Evolutionary conservation across 2,797 vertebrate species (phyloP).

Genomic region (Acipenser ruthenus): DNA sequence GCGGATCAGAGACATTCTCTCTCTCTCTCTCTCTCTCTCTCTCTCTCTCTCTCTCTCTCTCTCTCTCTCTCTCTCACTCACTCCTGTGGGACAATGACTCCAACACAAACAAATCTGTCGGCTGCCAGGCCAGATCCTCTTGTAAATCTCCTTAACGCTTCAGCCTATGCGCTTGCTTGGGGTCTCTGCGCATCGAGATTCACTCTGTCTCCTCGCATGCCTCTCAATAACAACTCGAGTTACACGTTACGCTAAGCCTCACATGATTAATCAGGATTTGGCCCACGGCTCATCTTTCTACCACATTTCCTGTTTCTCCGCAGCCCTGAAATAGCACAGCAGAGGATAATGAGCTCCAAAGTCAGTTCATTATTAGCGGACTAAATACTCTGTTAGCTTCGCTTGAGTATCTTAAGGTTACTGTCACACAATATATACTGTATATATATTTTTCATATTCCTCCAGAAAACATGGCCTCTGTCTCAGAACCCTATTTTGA

Average conservation of each 20-base stretch:
- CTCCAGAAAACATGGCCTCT: not conserved
- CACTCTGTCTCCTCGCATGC: not conserved
- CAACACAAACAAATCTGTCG: not conserved
- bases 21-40: slow-evolving; percentile 26
- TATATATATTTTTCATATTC: slow-evolving; percentile 5
- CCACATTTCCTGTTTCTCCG: not conserved
- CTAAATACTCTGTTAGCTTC: slow-evolving; percentile 1
- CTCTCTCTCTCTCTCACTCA: not conserved
- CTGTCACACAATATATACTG: not conserved
- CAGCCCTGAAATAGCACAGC: not conserved
- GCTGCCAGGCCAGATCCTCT: not conserved
- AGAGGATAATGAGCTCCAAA: slow-evolving; percentile 6
- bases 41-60: not conserved
- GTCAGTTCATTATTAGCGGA: slow-evolving; percentile 10
- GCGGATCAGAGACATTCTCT: slow-evolving; percentile 7
- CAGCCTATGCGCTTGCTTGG: no score
- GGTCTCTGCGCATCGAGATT: not conserved
- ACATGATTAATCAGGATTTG: slow-evolving; percentile 2
- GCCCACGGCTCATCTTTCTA: not conserved
- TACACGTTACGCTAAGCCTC: slow-evolving; percentile 7
- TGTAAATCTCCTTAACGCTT: no score
- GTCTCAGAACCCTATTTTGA: no score
- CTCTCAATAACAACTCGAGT: slow-evolving; percentile 3
- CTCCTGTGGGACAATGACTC: not conserved
- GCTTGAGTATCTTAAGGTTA: slow-evolving; percentile 5